Evolutionary conservation across 2,113 vertebrate species (phyloP).

Genomic region (Oceanites oceanicus): DNA sequence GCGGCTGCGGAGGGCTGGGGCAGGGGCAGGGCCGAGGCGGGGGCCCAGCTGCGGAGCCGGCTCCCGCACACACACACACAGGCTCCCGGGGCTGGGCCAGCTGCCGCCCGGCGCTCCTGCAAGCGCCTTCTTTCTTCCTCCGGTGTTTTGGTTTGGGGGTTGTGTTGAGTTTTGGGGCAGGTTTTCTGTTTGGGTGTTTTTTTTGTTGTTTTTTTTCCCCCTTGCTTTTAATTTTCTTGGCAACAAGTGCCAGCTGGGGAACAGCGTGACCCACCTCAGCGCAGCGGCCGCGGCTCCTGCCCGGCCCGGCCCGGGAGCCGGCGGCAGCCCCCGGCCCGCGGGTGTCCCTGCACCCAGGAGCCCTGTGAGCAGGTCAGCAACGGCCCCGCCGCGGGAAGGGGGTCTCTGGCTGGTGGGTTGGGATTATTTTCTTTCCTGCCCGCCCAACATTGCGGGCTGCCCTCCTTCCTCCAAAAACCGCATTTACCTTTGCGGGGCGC

Average conservation of each 20-base stretch:
- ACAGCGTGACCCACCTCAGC: neutral
- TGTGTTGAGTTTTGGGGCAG: neutral
- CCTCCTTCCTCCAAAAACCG: neutral
- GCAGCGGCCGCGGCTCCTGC: neutral
- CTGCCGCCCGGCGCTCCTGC: neutral
- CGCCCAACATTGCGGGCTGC: too few relatives aligned
- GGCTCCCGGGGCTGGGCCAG: neutral
- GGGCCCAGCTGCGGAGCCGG: neutral
- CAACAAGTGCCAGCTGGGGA: constrained; percentile 23
- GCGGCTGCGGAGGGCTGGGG: neutral
- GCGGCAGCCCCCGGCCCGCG: neutral
- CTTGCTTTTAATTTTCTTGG: neutral
- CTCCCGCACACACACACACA: neutral
- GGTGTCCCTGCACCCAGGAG: neutral
- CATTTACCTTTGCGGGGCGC: neutral
- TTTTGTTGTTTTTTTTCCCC: too few relatives aligned
- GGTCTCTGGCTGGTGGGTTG: neutral
- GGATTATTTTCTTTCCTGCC: neutral
- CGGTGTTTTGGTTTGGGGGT: neutral
- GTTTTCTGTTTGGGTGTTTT: neutral
- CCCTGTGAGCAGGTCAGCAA: neutral
- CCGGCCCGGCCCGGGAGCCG: too few relatives aligned
- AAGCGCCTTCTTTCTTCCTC: neutral
- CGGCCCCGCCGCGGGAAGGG: neutral
- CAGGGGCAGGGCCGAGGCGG: neutral